These are phyloP conservation scores for Gopherus evgoodei DNA, from an alignment of 2,113 vertebrate genomes.

Conservation along the genomic window DNA sequence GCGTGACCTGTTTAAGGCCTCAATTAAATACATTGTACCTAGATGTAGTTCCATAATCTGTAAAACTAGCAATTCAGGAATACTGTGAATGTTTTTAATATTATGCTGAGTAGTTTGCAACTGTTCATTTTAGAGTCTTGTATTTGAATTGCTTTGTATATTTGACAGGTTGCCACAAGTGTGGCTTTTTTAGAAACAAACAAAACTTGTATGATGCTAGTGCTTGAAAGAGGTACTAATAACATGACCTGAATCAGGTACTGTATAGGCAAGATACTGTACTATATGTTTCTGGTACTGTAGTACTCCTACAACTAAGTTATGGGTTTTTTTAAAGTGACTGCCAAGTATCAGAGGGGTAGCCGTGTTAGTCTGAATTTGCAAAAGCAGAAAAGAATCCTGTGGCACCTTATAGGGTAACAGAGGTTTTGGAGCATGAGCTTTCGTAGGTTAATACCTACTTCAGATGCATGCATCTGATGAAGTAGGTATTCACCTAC, in stretches of 20 bases:
- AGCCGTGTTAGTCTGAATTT: too few species aligned
- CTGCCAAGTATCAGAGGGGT: too few species aligned
- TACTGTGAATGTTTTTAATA: neutral
- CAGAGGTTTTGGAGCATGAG: too few species aligned
- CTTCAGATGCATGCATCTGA: too few species aligned
- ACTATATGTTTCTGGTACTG: neutral
- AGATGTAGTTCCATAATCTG: neutral
- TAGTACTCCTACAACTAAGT: neutral
- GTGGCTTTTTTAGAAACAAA: neutral
- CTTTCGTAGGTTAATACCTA: too few species aligned
- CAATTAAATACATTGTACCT: neutral
- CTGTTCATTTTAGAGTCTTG: neutral
- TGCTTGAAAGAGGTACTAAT: neutral
- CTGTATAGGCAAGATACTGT: neutral
- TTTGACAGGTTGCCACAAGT: neutral
- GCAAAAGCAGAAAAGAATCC: too few species aligned
- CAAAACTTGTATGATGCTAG: neutral
- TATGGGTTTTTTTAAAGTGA: neutral
- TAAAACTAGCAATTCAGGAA: neutral
- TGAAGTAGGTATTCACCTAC: too few species aligned
- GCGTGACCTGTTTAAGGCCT: neutral
- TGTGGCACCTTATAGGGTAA: too few species aligned
- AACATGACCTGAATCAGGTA: neutral
- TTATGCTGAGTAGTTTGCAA: neutral
- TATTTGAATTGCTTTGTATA: neutral